A percentile compares a stretch with the other conserved stretches of the same genome.
Conservation (phyloP, 2,113 vertebrate genomes). For the Lamprologus sp. region DNA sequence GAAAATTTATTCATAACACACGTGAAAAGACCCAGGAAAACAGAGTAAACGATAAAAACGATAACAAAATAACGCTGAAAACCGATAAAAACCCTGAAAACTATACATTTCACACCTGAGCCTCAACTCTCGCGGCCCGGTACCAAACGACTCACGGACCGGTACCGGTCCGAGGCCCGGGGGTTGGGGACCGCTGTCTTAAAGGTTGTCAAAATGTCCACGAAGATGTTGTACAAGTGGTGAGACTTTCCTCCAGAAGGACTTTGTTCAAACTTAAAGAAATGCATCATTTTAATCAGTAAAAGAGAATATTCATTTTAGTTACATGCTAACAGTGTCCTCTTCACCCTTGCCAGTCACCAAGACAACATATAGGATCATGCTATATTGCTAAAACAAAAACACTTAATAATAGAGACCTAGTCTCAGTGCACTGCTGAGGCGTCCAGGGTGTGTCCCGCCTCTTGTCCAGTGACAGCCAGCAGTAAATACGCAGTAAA, state of each 20-base stretch:
- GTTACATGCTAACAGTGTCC: background rate
- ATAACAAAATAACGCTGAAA: no score
- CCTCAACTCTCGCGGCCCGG: no score
- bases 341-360: background rate
- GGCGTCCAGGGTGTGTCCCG: background rate
- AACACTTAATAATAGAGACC: background rate
- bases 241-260: background rate
- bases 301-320: fast-evolving
- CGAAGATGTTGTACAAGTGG: fast-evolving
- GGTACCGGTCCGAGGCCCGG: no score
- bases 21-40: no score
- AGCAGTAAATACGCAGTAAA: background rate
- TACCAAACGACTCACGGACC: fast-evolving
- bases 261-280: background rate
- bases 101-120: no score
- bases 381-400: background rate
- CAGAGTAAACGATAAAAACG: fast-evolving
- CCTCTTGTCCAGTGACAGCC: background rate
- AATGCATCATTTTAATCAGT: background rate
- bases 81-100: no score
- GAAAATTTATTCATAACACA: fast-evolving
- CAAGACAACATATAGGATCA: fast-evolving
- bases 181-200: fast-evolving
- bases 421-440: background rate
- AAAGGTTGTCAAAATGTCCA: background rate